Percentiles rank a stretch among this genome's conserved stretches.
Evolutionary conservation across 2,888 invertebrate species (phyloP).

Genomic region (Andricus curvator): DNA sequence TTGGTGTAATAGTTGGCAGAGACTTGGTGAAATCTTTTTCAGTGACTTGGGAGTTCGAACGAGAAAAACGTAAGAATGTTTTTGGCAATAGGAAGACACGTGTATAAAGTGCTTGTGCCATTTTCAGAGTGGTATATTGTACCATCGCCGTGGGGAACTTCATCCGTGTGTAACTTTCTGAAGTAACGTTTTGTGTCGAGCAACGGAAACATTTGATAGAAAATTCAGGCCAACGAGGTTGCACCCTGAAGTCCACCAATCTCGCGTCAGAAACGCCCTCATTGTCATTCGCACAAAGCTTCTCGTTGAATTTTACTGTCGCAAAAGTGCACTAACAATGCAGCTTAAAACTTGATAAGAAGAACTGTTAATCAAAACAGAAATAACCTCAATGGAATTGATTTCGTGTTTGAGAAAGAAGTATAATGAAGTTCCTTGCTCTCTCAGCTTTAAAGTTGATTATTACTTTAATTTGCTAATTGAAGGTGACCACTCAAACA

Average conservation of each 20-base stretch:
- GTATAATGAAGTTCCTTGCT: too few relatives aligned
- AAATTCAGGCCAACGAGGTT: constrained; percentile 37
- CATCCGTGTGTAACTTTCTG: constrained; percentile 3
- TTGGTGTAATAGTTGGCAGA: neutral
- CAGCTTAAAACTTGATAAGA: neutral
- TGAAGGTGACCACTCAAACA: too few relatives aligned
- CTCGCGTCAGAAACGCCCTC: constrained; percentile 24
- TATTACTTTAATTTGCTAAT: neutral
- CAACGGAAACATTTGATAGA: constrained; percentile 36
- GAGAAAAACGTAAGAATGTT: neutral
- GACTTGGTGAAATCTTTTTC: neutral
- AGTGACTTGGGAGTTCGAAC: neutral
- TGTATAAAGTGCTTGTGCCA: constrained; percentile 16
- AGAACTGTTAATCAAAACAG: neutral
- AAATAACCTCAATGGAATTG: neutral
- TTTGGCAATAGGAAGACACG: constrained; percentile 14
- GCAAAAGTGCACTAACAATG: constrained; percentile 8
- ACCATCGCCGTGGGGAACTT: constrained; percentile 14
- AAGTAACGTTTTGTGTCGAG: constrained; percentile 28
- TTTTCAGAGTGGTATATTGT: constrained; percentile 6
- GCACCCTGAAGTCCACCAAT: constrained; percentile 25
- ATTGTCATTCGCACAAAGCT: constrained; percentile 19
- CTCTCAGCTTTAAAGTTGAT: neutral
- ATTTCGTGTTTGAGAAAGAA: neutral
- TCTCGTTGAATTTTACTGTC: constrained; percentile 4